Evolutionary conservation across 2,113 vertebrate genomes (phyloP), one percentile per base, ranked within the genome.

Genomic region (Formicarius rufipectus): DNA sequence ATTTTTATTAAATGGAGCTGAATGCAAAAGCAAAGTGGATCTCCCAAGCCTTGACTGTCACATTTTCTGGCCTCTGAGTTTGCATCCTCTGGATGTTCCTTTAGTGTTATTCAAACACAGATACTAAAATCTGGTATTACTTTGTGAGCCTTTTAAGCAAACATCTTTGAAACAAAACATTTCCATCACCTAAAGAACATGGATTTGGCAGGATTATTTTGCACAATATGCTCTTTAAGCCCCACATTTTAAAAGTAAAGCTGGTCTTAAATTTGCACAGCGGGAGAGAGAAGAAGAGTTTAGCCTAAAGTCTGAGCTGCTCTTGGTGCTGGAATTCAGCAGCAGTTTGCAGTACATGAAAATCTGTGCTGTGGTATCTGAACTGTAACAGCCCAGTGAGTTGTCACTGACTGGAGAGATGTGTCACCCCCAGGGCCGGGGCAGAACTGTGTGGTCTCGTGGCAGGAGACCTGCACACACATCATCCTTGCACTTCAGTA

Each of bases 131-230:
- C 44, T 85, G 18, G 42, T 79, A 25, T 86, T 94, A 40, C 40
- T 92, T 89, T 58, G 15, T 5, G 6, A 96, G 60, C 72, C 40
- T 75, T 93, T 92, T n/a, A 87, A 94, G 39, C 30, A 62, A 60
- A 4, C 76, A 68, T 47, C 42, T 87, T 40, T 77, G 55, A 81
- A 94, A 72, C 33, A 80, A 73, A 90, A 67, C 13, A 31, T 80
- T 68, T 39, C 56, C 47, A 31, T 92, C 80, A 39, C 66, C 53
- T 60, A 89, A 81, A 82, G 72, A 84, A 58, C n/a, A 42, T 4
- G n/a, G 85, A 75, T 96, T 94, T 95, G 78, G 73, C 67, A 37
- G 88, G 88, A 84, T 96, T 90, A 84, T 49, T 87, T 88, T 64
- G 76, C 30, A 68, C 79, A 88, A 12, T 60, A 64, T 81, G 73